phyloP scores from a whole-genome alignment of 92 coral and sea anemone genomes.

The Umimayanthus kanabou region DNA sequence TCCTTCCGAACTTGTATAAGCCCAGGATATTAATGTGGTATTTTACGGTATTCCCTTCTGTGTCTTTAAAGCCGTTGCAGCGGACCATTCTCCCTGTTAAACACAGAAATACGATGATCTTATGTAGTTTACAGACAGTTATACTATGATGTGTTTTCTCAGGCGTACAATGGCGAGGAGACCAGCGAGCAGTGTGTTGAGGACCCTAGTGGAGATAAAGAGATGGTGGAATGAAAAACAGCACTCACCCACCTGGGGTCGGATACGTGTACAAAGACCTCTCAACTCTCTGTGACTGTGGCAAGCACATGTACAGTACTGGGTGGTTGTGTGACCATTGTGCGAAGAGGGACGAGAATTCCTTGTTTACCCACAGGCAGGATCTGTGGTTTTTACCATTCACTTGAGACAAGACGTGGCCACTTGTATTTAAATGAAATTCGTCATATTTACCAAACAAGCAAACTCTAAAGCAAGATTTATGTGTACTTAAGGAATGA shows the following conservation, averaged over 20 bases:
- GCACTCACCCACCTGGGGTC: neutral
- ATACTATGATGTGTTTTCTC: neutral
- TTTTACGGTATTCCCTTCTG: too few species aligned
- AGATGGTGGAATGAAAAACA: neutral
- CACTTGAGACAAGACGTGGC: neutral
- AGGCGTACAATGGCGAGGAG: constrained; percentile 13
- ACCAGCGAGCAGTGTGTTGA: neutral
- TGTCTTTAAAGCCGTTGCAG: too few species aligned
- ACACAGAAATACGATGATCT: too few species aligned
- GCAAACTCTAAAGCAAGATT: too few species aligned
- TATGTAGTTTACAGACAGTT: too few species aligned
- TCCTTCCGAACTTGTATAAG: too few species aligned
- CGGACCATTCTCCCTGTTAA: too few species aligned
- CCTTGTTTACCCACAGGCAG: neutral
- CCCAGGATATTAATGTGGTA: too few species aligned
- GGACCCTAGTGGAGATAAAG: constrained; percentile 20
- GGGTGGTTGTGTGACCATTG: neutral
- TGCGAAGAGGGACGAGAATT: neutral
- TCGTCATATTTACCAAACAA: too few species aligned
- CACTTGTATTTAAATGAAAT: neutral
- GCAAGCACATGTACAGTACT: too few species aligned
- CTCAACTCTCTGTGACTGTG: too few species aligned
- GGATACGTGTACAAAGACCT: too few species aligned
- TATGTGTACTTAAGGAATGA: neutral
- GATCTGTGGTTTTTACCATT: neutral